phyloP scores from a whole-genome alignment of 2,113 vertebrate species.

The Vombatus ursinus region DNA sequence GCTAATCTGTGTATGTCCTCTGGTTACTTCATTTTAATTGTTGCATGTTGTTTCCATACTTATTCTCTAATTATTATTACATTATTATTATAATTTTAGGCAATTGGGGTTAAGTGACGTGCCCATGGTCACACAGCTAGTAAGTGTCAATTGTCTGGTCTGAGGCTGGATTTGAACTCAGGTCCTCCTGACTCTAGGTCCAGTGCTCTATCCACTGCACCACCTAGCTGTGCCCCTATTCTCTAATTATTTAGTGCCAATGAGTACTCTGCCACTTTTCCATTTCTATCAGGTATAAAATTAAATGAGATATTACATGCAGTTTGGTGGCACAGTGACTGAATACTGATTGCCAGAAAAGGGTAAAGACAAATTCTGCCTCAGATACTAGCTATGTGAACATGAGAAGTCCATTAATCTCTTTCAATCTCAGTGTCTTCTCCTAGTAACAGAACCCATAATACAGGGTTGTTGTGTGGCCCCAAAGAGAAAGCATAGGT shows the following conservation, averaged over 20 bases:
- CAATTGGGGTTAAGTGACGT: no score
- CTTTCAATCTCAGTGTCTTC: not conserved
- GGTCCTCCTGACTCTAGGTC: no score
- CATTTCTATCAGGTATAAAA: not conserved
- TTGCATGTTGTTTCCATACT: not conserved
- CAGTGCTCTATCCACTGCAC: no score
- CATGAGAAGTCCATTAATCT: not conserved
- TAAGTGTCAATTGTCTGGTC: no score
- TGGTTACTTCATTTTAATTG: not conserved
- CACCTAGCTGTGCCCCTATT: not conserved
- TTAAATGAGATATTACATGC: not conserved
- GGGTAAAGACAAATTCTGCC: not conserved
- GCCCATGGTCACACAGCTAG: no score
- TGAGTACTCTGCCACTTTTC: not conserved
- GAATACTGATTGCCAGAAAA: not conserved
- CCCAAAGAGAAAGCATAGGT: not conserved
- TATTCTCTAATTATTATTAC: not conserved
- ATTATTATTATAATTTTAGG: no score
- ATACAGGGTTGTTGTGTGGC: not conserved
- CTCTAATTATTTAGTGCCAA: not conserved
- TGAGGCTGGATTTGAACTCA: no score
- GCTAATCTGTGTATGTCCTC: not conserved
- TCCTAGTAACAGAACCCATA: not conserved
- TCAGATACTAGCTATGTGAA: not conserved
- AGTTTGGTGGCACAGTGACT: not conserved